phyloP scores from a whole-genome alignment of 2,113 vertebrate genomes.

The Xenopus tropicalis region UCB_Xtro_10.0 CM004447.2:49510001-49510500 shows the following conservation, averaged over 20 bases:
- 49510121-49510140: conserved; percentile 27
- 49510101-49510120: conserved; percentile 1
- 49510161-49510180: too few species aligned
- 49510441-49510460: too few species aligned
- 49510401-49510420: conserved; percentile 6
- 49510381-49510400: conserved; percentile 5
- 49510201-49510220: neutral
- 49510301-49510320: conserved; percentile 30
- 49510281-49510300: conserved; percentile 28
- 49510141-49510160: neutral
- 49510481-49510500: too few species aligned
- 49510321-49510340: conserved; percentile 35
- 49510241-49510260: neutral
- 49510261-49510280: conserved; percentile 24
- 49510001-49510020: too few species aligned
- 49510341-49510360: conserved; percentile 31
- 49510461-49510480: too few species aligned
- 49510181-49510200: neutral
- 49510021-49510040: too few species aligned
- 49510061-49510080: too few species aligned
- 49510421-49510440: neutral
- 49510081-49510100: neutral
- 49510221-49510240: conserved; percentile 11
- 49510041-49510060: neutral
- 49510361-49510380: conserved; percentile 30